Evolutionary conservation across 2,797 vertebrate species (phyloP).

Genomic region (Apogon talboti): DNA sequence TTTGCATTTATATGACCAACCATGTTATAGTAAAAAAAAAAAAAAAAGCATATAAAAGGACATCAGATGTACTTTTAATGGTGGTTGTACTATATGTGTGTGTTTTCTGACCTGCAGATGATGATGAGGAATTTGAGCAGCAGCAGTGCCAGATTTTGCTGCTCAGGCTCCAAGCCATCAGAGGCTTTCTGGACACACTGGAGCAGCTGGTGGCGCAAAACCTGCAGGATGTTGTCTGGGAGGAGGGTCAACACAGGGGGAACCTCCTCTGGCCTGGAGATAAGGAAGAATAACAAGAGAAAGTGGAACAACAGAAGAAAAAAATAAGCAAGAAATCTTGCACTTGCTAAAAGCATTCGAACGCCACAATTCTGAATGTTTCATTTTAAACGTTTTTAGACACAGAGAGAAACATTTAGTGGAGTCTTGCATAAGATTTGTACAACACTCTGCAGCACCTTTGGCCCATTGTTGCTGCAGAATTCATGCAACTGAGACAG

Average conservation of each 20-base stretch:
- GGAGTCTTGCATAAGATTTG: too few species aligned
- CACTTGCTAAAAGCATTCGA: too few species aligned
- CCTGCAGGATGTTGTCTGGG: constrained; percentile 97
- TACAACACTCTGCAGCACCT: too few species aligned
- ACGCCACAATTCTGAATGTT: too few species aligned
- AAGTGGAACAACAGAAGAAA: not conserved
- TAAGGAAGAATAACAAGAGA: not conserved
- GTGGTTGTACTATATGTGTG: not conserved
- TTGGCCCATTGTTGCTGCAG: too few species aligned
- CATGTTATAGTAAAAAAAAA: too few species aligned
- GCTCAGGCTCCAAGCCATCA: constrained; percentile 93
- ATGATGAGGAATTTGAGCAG: constrained; percentile 97
- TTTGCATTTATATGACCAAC: too few species aligned
- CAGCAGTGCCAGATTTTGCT: constrained; percentile 91
- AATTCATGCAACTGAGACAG: too few species aligned
- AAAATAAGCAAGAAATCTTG: too few species aligned
- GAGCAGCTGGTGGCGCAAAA: constrained; percentile 92
- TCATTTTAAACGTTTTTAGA: too few species aligned
- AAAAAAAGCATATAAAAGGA: not conserved
- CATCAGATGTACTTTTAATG: not conserved
- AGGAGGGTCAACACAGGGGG: constrained; percentile 95
- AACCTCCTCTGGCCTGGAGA: constrained; percentile 90
- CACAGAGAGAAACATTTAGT: too few species aligned
- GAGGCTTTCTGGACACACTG: constrained; percentile 97
- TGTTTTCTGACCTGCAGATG: constrained; percentile 89